Conservation (phyloP, 2,888 invertebrate genomes). For the Oscheius myriophilus region DNA sequence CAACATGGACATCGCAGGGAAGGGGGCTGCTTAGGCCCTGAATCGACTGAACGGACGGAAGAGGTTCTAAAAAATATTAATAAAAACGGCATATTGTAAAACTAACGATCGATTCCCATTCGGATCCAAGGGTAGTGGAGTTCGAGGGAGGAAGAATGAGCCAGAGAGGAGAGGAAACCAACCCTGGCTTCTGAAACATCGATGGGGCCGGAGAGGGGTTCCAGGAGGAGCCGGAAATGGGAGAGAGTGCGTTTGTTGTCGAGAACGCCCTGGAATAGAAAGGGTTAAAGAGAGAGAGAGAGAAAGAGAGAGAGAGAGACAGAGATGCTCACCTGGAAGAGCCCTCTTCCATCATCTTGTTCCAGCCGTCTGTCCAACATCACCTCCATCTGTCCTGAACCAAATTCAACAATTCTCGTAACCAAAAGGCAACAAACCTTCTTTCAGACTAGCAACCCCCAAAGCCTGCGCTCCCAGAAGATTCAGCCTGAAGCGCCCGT, state of each 20-base stretch:
- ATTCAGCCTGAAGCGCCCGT: conserved; percentile 77
- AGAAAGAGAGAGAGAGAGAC: too few relatives aligned
- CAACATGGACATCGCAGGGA: conserved; percentile 50
- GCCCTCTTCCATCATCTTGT: conserved; percentile 89
- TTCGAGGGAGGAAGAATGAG: conserved; percentile 47
- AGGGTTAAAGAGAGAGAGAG: neutral
- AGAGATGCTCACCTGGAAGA: conserved; percentile 40
- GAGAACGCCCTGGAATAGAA: conserved; percentile 83
- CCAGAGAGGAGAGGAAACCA: conserved; percentile 62
- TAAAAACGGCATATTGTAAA: too few relatives aligned
- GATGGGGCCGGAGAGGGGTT: conserved; percentile 71
- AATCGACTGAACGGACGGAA: conserved; percentile 27
- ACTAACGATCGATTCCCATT: conserved; percentile 30
- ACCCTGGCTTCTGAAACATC: conserved; percentile 34
- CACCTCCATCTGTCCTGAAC: conserved; percentile 79
- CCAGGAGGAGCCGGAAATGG: conserved; percentile 83
- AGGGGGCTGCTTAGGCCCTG: conserved; percentile 37
- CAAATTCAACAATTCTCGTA: too few relatives aligned
- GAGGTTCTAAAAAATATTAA: neutral
- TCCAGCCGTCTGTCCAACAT: conserved; percentile 92
- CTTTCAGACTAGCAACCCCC: conserved; percentile 83
- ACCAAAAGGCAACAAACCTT: conserved; percentile 71
- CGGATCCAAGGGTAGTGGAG: conserved; percentile 63
- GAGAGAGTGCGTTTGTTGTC: conserved; percentile 88
- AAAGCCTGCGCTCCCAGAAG: conserved; percentile 85